phyloP scores from a whole-genome alignment of 2,797 vertebrate species.

The Phataginus tricuspis region DNA sequence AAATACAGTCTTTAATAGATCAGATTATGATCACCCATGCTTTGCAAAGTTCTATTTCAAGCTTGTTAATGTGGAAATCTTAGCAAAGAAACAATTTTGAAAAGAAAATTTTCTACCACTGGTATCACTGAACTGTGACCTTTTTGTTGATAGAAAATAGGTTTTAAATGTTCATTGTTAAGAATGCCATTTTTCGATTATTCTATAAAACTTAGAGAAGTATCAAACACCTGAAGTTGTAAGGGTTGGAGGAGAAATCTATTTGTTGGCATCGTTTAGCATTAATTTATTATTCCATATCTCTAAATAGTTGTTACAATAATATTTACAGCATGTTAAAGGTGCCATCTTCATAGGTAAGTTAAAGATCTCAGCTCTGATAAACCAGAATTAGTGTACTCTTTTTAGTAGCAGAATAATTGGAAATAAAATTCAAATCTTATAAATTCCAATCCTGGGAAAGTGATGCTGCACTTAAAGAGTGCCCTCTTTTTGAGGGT shows the following conservation, averaged over 20 bases:
- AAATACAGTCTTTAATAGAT: background rate
- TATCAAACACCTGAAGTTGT: background rate
- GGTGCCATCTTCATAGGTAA: background rate
- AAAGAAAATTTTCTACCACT: background rate
- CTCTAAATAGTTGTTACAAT: background rate
- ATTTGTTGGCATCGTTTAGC: background rate
- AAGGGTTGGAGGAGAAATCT: background rate
- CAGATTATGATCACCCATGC: background rate
- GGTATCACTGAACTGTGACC: background rate
- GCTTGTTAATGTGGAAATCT: background rate
- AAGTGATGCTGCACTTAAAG: background rate
- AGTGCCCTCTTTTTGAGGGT: background rate
- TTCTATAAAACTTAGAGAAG: background rate
- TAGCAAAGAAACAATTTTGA: background rate
- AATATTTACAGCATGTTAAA: conserved; percentile 19
- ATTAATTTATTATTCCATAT: background rate
- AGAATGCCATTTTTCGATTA: background rate
- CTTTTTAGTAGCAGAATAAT: background rate
- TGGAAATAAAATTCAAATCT: background rate
- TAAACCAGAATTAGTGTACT: background rate
- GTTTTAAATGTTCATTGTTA: background rate
- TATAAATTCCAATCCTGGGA: background rate
- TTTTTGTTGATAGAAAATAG: background rate
- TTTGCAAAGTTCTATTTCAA: background rate
- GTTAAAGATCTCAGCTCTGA: background rate